Evolutionary conservation across 1,140 invertebrate species (phyloP), one percentile per base, ranked within the genome.

Genomic region (Achatina immaculata): DNA sequence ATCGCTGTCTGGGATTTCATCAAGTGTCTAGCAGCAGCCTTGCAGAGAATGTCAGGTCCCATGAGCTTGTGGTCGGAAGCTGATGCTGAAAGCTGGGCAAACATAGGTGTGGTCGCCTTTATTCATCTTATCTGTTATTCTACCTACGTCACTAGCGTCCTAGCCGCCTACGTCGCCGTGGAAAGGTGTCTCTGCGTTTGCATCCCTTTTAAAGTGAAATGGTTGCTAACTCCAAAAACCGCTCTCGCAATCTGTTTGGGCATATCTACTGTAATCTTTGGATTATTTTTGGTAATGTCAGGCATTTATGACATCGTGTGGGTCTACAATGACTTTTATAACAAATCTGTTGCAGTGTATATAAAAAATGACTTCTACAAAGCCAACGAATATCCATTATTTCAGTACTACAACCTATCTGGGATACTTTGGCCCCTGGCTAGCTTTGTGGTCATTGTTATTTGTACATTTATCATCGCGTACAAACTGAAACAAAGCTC

Each of bases 371-470:
- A 28, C 3, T 48, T 75, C 48, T 75, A 75, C 38, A 14, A 75
- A 9, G 48, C 3, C 6, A 28, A 75, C 16, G 51, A 42, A n/a
- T 42, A 28, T 31, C 28, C 43, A 4, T 7, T 75, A 28, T 48
- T 75, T 31, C n/a, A 75, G 14, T 75, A 75, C 28, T 75, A 40
- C 48, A 75, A 75, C 34, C 48, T 75, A 9, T 40, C 40, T 9
- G 73, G 73, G 1, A 58, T 75, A 42, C n/a, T 75, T 28, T 40
- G 40, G 34, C 73, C 73, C 3, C 11, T 58, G 9, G n/a, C 36
- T 34, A 40, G 34, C 31, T 75, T 75, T n/a, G 43, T 75, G n/a
- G 73, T 75, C 73, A 75, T 75, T 42, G 31, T 75, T 45, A 16
- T 75, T 28, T 75, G 73, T 31, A 75, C 73, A 7, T 14, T 40